Conservation (phyloP, 2,113 vertebrate genomes). For the Apteryx mantelli region DNA sequence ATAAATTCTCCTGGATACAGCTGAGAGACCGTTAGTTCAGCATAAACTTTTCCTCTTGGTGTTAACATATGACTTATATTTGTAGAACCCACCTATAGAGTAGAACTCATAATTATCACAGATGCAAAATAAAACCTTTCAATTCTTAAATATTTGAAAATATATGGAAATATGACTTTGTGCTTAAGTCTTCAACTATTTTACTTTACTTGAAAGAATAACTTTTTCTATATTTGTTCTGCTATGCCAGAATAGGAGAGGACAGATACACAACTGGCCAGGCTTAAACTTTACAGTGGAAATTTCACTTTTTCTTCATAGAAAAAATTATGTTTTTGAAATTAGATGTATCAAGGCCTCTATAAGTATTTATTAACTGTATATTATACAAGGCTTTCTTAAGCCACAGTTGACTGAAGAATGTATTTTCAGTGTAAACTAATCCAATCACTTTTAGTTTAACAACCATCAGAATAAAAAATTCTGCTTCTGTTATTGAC, state of each 20-base stretch:
- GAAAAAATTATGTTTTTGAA: background rate
- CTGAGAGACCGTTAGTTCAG: conserved; percentile 94
- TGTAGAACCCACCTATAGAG: conserved; percentile 87
- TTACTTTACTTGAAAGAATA: background rate
- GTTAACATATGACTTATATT: conserved; percentile 99
- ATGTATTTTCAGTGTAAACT: background rate
- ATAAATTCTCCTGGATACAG: conserved; percentile 87
- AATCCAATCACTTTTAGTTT: background rate
- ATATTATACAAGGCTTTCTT: background rate
- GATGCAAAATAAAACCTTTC: background rate
- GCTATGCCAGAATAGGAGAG: background rate
- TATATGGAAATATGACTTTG: background rate
- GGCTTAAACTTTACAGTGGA: background rate
- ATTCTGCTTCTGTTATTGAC: background rate
- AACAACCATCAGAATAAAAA: background rate
- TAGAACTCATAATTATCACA: conserved; percentile 5
- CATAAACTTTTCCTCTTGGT: conserved; percentile 88
- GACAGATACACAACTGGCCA: background rate
- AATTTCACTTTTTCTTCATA: background rate
- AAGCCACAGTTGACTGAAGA: background rate
- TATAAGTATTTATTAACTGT: background rate
- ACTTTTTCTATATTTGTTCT: background rate
- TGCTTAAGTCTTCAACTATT: background rate
- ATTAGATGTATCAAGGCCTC: background rate
- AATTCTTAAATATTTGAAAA: background rate